Conservation (phyloP, 2,113 vertebrate genomes). For the Trochalopteron elliotii region DNA sequence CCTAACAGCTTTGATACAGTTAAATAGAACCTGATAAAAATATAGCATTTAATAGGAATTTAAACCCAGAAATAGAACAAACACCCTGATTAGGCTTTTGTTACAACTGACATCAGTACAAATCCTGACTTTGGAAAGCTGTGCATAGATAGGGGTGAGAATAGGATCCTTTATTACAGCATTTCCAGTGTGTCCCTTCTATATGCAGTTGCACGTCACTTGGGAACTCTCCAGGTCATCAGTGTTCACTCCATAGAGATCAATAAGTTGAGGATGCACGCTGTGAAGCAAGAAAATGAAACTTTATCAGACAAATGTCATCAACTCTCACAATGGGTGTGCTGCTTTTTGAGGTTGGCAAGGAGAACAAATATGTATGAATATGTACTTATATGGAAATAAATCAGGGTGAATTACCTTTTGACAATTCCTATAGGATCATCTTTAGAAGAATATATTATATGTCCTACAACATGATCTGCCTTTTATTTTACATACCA, state of each 20-base stretch:
- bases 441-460: background rate
- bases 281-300: constrained; percentile 65
- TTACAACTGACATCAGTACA: background rate
- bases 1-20: background rate
- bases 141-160: background rate
- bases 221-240: constrained; percentile 75
- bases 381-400: background rate
- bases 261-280: constrained; percentile 80
- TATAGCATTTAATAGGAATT: background rate
- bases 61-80: background rate
- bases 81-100: background rate
- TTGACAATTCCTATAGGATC: background rate
- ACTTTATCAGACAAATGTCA: background rate
- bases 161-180: background rate
- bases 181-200: background rate
- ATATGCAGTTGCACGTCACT: constrained; percentile 79
- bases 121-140: background rate
- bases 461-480: background rate
- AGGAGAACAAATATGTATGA: accelerated
- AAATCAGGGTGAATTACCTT: background rate
- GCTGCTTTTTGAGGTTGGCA: background rate
- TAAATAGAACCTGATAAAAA: background rate
- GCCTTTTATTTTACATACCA: background rate
- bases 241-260: constrained; percentile 76
- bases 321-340: background rate